Conservation (phyloP, 2,888 invertebrate species). For the Tortrix viridana region DNA sequence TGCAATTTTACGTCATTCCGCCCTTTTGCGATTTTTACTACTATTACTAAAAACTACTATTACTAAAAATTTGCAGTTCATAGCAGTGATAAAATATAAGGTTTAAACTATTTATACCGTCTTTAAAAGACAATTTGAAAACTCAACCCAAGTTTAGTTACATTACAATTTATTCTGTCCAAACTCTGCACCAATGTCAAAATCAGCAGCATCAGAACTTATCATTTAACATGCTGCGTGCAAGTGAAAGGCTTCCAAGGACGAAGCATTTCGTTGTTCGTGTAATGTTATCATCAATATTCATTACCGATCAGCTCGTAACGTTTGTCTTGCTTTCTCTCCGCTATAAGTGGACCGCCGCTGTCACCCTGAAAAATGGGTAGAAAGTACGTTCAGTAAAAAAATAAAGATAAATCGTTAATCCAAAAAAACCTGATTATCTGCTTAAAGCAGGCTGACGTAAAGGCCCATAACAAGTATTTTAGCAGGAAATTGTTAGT, state of each 20-base stretch:
- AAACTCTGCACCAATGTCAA: too few species aligned
- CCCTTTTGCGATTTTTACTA: too few species aligned
- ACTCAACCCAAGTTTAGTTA: too few species aligned
- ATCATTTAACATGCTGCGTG: conserved; percentile 16
- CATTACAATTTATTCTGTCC: too few species aligned
- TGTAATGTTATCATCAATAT: conserved; percentile 43
- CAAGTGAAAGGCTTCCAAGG: conserved; percentile 41
- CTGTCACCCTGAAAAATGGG: conserved; percentile 88
- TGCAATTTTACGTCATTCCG: too few species aligned
- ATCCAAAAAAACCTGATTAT: conserved; percentile 10
- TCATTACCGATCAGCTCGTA: conserved; percentile 91
- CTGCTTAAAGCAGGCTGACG: too few species aligned
- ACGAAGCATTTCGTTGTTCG: conserved; percentile 17
- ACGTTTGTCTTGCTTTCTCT: conserved; percentile 87
- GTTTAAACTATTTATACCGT: too few species aligned
- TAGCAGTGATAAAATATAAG: too few species aligned
- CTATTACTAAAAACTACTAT: too few species aligned
- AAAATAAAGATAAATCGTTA: not conserved
- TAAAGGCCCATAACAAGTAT: not conserved
- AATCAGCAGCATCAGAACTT: conserved; percentile 3
- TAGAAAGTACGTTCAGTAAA: conserved; percentile 40
- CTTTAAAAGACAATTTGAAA: too few species aligned
- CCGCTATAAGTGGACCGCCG: conserved; percentile 90
- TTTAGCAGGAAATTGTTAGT: not conserved
- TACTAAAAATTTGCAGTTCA: too few species aligned